Evolutionary conservation across 2,797 vertebrate species (phyloP), one percentile per base, ranked within the genome.

Genomic region (Leptodactylus fallax): DNA sequence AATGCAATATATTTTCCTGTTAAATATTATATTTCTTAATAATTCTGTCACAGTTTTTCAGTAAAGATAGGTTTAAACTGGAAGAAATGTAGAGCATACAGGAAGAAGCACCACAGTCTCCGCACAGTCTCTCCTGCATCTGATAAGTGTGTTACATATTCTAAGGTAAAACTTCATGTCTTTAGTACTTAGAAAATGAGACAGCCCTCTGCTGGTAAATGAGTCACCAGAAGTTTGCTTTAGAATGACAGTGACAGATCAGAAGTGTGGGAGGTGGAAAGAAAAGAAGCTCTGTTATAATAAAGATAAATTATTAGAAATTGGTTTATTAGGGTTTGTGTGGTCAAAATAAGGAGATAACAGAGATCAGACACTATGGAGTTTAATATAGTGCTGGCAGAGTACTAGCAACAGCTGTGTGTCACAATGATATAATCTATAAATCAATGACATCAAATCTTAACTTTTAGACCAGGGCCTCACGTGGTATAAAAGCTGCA

Each of bases 191-290:
- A 82, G 88, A 82, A 89, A 86, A 56, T 55, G 51, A 60, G 79
- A 86, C 72, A 79, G 71, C 78, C 83, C 84, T 89, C 87, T 89
- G 88, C 84, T 89, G 84, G 84, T 86, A 89, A 89, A 89, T 89
- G 88, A 89, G 79, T 86, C 88, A 86, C 58, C 51, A 47, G 77
- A 79, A 83, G n/a, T 69, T 16, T 84, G 79, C 56, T 45, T 51
- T 16, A 79, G 25, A 27, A n/a, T 47, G 58, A 81, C 71, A 9
- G 69, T 56, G 51, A 14, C 14, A 69, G 51, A 77, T 82, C 79
- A 86, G 71, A 58, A 36, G 69, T 76, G 88, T 89, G 72, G 85
- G 80, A 61, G 63, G 72, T 83, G 74, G 79, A 77, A 78, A 86
- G 83, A 36, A 56, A 74, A 53, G 14, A n/a, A n/a, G 19, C 19